Evolutionary conservation across 2,113 vertebrate genomes (phyloP), one percentile per base, ranked within the genome.

Genomic region (Clarias macrocephalus): DNA sequence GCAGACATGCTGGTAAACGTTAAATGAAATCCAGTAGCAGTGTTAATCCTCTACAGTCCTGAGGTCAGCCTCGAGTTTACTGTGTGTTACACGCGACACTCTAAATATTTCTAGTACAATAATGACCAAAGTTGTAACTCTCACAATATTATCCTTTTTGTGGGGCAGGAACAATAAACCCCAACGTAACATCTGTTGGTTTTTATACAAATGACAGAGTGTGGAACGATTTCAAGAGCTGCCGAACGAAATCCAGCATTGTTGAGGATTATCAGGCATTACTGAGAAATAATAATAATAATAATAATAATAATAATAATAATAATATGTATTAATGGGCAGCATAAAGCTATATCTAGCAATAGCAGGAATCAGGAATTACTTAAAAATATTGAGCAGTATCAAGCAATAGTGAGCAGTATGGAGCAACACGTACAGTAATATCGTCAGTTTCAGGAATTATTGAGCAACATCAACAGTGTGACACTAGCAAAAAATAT

Each of bases 1-100:
- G 89, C 91, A 89, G 57, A 59, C 82, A 62, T 16, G 63, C n/a
- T 72, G 80, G 80, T 73, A 72, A 87, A 59, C 70, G 62, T 80
- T 80, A 86, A 86, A 68, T 80, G 76, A 86, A 80, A 86, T 79
- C 75, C 54, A 30, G 42, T 25, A 63, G 62, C 77, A 79, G 54
- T 37, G 60, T 12, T 85, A 77, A 79, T 76, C 75, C 63, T 76
- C 42, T 37, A 56, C 42, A 75, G 21, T 48, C 52, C 52, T 80
- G 62, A 77, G 37, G 42, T 56, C 73, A 25, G 75, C 68, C 84
- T 66, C 3, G 6, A 66, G 60, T 59, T 80, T 57, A 80, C 11
- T 57, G n/a, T 57, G 37, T 76, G 52, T 52, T 76, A 79, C 52
- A 79, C 25, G 56, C 3, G n/a, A 79, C 25, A 28, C 48, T 48